phyloP scores from a whole-genome alignment of 2,888 invertebrate genomes.

The Drosophila infuscata region DNA sequence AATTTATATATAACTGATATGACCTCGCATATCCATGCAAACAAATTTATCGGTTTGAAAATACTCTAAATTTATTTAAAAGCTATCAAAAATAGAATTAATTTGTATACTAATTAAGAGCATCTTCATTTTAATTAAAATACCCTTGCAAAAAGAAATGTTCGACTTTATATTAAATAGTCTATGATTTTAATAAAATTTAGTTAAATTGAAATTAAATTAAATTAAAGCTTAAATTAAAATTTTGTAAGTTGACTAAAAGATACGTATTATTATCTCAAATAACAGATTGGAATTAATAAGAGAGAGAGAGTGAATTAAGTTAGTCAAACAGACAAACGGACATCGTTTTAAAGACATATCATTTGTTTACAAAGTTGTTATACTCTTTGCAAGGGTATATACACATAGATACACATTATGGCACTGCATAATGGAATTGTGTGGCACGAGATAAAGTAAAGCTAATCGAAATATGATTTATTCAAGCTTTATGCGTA shows the following conservation, averaged over 20 bases:
- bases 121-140: not conserved
- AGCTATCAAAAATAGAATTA: not conserved
- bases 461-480: constrained; percentile 18
- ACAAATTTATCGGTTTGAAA: not conserved
- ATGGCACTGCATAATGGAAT: not conserved
- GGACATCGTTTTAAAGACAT: not conserved
- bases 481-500: constrained; percentile 24
- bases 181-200: not conserved
- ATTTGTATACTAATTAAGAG: not conserved
- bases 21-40: constrained; percentile 25
- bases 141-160: not conserved
- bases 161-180: not conserved
- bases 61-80: not conserved
- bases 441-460: constrained; percentile 3
- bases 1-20: not conserved
- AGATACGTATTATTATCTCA: not conserved
- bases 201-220: too few species aligned
- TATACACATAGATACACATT: not conserved
- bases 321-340: not conserved
- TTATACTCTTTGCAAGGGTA: not conserved
- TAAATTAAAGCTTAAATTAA: not conserved
- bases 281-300: not conserved
- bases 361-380: not conserved
- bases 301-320: not conserved
- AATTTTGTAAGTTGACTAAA: not conserved